These are phyloP conservation scores for Porites rus DNA, from an alignment of 92 coral and sea anemone genomes.

Conservation along the genomic window DNA sequence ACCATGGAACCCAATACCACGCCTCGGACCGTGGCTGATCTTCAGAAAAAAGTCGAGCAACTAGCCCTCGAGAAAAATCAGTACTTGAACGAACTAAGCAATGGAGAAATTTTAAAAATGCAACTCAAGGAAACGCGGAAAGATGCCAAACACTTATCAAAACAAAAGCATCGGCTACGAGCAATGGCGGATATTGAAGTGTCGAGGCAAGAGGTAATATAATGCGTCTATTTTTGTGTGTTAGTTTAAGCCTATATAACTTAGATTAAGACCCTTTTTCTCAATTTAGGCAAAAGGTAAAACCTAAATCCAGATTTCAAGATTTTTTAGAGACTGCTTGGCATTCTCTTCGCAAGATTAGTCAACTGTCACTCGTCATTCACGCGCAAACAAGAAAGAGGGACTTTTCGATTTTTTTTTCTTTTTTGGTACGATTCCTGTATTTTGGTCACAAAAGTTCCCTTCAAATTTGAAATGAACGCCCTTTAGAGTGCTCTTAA, in stretches of 20 bases:
- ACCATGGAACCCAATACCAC: constrained; percentile 3
- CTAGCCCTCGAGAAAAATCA: constrained; percentile 39
- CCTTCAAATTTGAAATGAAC: neutral
- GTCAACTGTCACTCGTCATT: neutral
- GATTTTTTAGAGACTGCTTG: neutral
- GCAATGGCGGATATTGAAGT: constrained; percentile 25
- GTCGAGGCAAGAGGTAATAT: constrained; percentile 23
- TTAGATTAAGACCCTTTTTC: neutral
- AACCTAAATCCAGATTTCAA: neutral
- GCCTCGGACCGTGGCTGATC: constrained; percentile 24
- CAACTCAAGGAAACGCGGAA: constrained; percentile 69
- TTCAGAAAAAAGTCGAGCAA: constrained; percentile 49
- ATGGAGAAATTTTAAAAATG: constrained; percentile 70
- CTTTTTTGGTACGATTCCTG: too few relatives aligned
- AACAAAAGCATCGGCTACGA: constrained; percentile 62
- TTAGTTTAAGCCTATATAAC: neutral
- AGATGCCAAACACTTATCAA: constrained; percentile 64
- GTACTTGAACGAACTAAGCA: constrained; percentile 49
- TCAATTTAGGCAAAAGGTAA: too few relatives aligned
- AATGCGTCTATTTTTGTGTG: neutral
- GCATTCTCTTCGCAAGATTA: neutral
- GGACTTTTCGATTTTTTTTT: neutral
- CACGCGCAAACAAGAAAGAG: constrained; percentile 1
- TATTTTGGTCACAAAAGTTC: neutral
- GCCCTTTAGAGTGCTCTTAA: too few relatives aligned